These are phyloP conservation scores for Drosophila pseudotakahashii DNA, from an alignment of 2,888 invertebrate genomes.

Conservation along the genomic window DNA sequence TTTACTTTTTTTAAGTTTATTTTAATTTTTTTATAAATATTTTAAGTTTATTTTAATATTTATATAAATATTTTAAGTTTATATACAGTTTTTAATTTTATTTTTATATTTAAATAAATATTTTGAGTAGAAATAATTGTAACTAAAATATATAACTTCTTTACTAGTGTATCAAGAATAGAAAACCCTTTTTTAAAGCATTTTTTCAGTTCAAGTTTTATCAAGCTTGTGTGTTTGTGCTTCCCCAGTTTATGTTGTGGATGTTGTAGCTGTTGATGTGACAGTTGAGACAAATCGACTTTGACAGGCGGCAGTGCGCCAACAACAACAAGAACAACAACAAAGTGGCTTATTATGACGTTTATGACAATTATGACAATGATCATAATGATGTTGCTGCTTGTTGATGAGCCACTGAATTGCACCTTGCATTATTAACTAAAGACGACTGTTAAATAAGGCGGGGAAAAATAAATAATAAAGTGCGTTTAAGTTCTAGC, in stretches of 20 bases:
- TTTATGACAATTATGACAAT: conserved; percentile 18
- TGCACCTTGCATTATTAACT: conserved; percentile 3
- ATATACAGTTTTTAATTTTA: too few relatives aligned
- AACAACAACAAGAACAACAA: conserved; percentile 24
- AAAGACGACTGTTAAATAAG: background rate
- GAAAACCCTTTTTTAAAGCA: too few relatives aligned
- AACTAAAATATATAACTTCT: too few relatives aligned
- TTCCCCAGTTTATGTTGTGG: conserved; percentile 11
- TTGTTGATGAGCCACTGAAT: background rate
- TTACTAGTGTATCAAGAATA: too few relatives aligned
- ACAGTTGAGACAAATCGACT: conserved; percentile 67
- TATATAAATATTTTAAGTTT: too few relatives aligned
- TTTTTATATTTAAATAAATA: too few relatives aligned
- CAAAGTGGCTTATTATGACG: conserved; percentile 15
- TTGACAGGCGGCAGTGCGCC: conserved; percentile 69
- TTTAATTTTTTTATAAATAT: too few relatives aligned
- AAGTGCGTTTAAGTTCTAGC: too few relatives aligned
- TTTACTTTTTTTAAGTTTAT: too few relatives aligned
- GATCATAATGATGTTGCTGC: conserved; percentile 2
- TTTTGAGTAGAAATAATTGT: too few relatives aligned
- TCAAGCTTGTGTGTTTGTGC: conserved; percentile 6
- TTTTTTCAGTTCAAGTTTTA: background rate
- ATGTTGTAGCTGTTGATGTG: conserved; percentile 28
- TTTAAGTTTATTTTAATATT: too few relatives aligned
- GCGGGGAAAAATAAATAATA: background rate